phyloP scores from a whole-genome alignment of 1,140 invertebrate genomes.

The Brachionus sp. region DNA sequence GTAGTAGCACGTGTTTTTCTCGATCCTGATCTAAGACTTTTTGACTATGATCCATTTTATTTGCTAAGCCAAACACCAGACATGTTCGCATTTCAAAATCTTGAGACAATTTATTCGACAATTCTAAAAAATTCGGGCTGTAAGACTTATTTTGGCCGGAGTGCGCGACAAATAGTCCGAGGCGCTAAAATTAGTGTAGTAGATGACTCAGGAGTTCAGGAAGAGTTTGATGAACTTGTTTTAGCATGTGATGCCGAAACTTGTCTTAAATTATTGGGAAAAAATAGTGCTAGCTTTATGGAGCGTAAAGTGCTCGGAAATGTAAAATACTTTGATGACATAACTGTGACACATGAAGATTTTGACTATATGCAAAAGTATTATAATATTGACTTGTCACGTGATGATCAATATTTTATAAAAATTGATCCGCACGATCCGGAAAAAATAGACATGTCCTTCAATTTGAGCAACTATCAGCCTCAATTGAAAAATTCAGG shows the following conservation, averaged over 20 bases:
- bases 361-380: constrained; percentile 52
- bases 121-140: constrained; percentile 49
- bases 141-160: constrained; percentile 48
- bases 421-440: constrained; percentile 50
- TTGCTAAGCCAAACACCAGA: constrained; percentile 51
- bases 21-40: constrained; percentile 51
- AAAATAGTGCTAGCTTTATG: constrained; percentile 48
- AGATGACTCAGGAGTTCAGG: constrained; percentile 47
- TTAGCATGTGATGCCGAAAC: constrained; percentile 54
- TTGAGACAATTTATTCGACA: constrained; percentile 51
- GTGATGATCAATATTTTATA: constrained; percentile 51
- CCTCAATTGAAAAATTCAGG: constrained; percentile 50
- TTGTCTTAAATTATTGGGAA: constrained; percentile 49
- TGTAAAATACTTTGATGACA: constrained; percentile 52
- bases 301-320: constrained; percentile 51
- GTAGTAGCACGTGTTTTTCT: constrained; percentile 53
- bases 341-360: constrained; percentile 53
- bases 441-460: constrained; percentile 52
- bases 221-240: constrained; percentile 51
- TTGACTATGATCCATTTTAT: constrained; percentile 51
- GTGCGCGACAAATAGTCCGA: constrained; percentile 48
- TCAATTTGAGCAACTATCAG: constrained; percentile 53
- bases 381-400: constrained; percentile 51
- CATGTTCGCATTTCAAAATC: constrained; percentile 53
- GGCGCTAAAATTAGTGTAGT: constrained; percentile 47